Evolutionary conservation across 2,797 vertebrate species (phyloP).

Genomic region (Microctenopoma steveboyesi): DNA sequence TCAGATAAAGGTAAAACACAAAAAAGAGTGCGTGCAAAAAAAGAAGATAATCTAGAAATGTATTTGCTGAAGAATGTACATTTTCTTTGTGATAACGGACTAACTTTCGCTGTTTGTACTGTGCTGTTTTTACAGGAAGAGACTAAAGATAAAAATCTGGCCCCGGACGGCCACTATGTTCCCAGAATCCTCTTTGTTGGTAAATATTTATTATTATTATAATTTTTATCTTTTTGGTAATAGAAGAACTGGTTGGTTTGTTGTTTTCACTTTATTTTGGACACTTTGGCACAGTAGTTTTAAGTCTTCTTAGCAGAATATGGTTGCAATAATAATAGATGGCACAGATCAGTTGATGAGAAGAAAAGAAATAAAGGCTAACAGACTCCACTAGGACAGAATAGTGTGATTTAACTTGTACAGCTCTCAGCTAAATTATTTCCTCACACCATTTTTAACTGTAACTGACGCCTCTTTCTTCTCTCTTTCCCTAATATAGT

Average conservation of each 20-base stretch:
- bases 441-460: not conserved
- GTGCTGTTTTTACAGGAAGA: conserved; percentile 80
- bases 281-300: not conserved
- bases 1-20: not conserved
- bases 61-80: not conserved
- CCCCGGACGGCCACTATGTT: conserved; percentile 89
- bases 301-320: not conserved
- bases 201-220: conserved; percentile 58
- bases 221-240: not conserved
- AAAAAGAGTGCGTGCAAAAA: not conserved
- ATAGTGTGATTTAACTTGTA: conserved; percentile 5
- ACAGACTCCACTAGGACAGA: not conserved
- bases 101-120: not conserved
- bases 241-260: too few relatives aligned
- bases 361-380: not conserved
- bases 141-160: conserved; percentile 85
- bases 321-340: not conserved
- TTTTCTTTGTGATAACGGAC: not conserved
- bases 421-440: not conserved
- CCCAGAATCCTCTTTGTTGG: conserved; percentile 92
- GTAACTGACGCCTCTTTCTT: not conserved
- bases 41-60: not conserved
- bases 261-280: too few relatives aligned
- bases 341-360: not conserved
- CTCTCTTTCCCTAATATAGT: not conserved